Evolutionary conservation across 2,888 invertebrate genomes (phyloP).

Genomic region (Orthonychiurus folsomi): DNA sequence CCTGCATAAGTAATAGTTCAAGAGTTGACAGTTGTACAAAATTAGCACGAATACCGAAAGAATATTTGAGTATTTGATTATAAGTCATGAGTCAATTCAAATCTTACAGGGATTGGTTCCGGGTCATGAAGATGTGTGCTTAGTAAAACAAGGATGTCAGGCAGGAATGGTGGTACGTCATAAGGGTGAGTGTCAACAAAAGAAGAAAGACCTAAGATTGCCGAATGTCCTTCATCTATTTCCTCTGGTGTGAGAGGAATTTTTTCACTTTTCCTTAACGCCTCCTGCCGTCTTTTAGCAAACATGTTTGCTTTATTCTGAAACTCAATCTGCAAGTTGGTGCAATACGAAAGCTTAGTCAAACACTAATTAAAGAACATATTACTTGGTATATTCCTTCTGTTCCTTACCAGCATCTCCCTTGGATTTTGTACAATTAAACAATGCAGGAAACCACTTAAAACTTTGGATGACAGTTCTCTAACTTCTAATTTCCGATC

Average conservation of each 20-base stretch:
- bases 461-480: constrained; percentile 67
- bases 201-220: constrained; percentile 78
- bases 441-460: constrained; percentile 80
- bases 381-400: no score
- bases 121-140: constrained; percentile 75
- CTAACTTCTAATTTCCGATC: constrained; percentile 71
- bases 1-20: no score
- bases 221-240: constrained; percentile 58
- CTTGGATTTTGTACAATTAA: constrained; percentile 59
- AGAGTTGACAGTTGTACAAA: no score
- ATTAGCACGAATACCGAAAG: no score
- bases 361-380: no score
- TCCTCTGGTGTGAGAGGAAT: constrained; percentile 29
- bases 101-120: constrained; percentile 71
- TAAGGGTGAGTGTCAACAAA: constrained; percentile 83
- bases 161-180: constrained; percentile 65
- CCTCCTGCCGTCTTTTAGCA: constrained; percentile 28
- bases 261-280: constrained; percentile 38
- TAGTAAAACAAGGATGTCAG: constrained; percentile 68
- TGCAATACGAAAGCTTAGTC: neutral
- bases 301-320: constrained; percentile 47
- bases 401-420: constrained; percentile 50
- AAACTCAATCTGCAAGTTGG: constrained; percentile 52
- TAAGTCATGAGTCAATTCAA: no score
- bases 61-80: no score